Percentiles rank a stretch among this genome's conserved stretches.
phyloP scores from a whole-genome alignment of 2,113 vertebrate genomes.

The Pica pica region DNA sequence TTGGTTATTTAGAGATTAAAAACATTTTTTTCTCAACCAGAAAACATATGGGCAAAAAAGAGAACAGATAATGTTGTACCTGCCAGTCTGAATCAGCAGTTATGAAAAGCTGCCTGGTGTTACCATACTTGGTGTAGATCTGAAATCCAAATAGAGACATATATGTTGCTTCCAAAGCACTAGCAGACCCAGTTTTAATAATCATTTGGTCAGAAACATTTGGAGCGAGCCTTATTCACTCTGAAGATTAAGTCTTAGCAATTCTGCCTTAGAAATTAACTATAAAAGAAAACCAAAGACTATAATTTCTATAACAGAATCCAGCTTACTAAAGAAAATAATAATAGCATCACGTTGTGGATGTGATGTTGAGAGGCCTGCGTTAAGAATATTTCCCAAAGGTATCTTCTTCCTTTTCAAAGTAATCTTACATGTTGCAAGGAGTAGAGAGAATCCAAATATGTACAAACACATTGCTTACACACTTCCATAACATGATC shows the following conservation, averaged over 20 bases:
- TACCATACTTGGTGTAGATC: neutral
- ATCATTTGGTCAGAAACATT: neutral
- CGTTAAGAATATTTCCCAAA: neutral
- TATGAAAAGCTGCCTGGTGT: neutral
- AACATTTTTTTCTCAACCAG: neutral
- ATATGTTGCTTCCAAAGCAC: neutral
- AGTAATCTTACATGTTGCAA: neutral
- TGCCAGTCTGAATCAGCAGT: neutral
- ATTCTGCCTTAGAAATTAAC: neutral
- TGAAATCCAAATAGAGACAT: neutral
- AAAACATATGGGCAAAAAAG: neutral
- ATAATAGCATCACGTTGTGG: neutral
- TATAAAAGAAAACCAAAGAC: neutral
- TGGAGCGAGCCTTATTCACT: neutral
- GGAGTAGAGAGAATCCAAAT: neutral
- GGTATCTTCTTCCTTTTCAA: neutral
- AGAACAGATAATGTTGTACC: neutral
- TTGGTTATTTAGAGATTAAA: slow-evolving; percentile 10
- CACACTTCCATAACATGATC: neutral
- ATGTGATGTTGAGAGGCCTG: neutral
- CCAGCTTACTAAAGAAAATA: neutral
- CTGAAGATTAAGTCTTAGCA: neutral
- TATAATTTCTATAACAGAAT: neutral
- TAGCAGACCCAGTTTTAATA: neutral
- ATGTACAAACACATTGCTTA: fast-evolving